phyloP scores from a whole-genome alignment of 2,113 vertebrate species.

The Pachycephala philippinensis region DNA sequence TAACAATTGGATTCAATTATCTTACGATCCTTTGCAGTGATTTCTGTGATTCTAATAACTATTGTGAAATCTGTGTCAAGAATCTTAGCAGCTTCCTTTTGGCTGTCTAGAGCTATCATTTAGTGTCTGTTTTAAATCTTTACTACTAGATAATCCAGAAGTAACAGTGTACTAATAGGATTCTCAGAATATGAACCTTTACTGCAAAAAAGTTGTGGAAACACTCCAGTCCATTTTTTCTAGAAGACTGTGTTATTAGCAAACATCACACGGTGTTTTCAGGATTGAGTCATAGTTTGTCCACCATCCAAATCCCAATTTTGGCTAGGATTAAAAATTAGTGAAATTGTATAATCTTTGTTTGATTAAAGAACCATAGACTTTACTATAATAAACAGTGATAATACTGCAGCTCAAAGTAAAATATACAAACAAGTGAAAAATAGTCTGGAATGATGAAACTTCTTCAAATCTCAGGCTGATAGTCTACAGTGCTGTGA shows the following conservation, averaged over 20 bases:
- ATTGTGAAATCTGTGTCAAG: not conserved
- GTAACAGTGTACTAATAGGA: not conserved
- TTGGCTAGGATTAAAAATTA: not conserved
- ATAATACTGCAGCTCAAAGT: not conserved
- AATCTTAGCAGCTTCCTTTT: not conserved
- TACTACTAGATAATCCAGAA: not conserved
- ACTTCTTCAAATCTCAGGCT: not conserved
- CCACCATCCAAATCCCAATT: not conserved
- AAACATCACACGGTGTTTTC: not conserved
- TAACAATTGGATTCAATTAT: not conserved
- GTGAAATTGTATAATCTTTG: conserved; percentile 1
- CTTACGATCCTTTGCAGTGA: not conserved
- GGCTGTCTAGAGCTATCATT: not conserved
- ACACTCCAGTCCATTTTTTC: not conserved
- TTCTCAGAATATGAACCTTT: not conserved
- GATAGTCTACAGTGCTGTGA: not conserved
- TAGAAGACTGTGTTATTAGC: not conserved
- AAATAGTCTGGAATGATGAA: conserved; percentile 1
- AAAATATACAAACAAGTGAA: not conserved
- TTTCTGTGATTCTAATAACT: not conserved
- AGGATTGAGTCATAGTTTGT: not conserved
- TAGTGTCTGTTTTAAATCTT: not conserved
- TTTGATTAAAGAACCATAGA: not conserved
- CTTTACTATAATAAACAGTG: conserved; percentile 3
- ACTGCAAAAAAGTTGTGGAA: not conserved